Evolutionary conservation across 2,888 invertebrate species (phyloP).

Genomic region (Syritta pipiens): DNA sequence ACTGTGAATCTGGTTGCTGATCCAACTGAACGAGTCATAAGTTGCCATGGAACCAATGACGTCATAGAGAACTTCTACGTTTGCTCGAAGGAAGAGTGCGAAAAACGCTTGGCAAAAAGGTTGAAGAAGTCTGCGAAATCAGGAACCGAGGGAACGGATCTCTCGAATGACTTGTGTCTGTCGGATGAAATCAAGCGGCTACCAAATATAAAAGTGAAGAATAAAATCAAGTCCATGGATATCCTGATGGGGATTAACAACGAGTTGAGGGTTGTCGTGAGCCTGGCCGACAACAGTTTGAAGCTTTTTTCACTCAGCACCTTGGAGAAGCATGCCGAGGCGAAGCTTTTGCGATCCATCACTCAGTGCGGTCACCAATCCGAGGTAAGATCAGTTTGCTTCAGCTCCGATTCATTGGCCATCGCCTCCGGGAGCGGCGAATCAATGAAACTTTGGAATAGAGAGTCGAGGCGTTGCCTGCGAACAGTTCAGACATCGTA

Average conservation of each 20-base stretch:
- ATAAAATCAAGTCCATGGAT: constrained; percentile 87
- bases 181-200: constrained; percentile 87
- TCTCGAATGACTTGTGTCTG: constrained; percentile 80
- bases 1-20: constrained; percentile 88
- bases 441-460: constrained; percentile 96
- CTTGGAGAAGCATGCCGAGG: constrained; percentile 78
- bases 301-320: constrained; percentile 83
- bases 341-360: constrained; percentile 83
- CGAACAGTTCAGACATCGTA: constrained; percentile 85
- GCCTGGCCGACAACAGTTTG: constrained; percentile 87
- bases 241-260: constrained; percentile 85
- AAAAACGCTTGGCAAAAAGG: constrained; percentile 86
- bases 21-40: constrained; percentile 85
- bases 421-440: constrained; percentile 93
- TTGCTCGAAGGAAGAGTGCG: constrained; percentile 87
- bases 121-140: constrained; percentile 85
- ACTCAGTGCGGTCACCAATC: constrained; percentile 91
- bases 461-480: constrained; percentile 84
- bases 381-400: constrained; percentile 91
- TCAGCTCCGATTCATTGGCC: constrained; percentile 94
- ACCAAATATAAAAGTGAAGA: constrained; percentile 83
- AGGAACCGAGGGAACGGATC: constrained; percentile 75
- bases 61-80: constrained; percentile 91
- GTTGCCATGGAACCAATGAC: constrained; percentile 91
- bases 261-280: constrained; percentile 85